Base-by-base conservation (phyloP, 2,888 invertebrate species). In the Pachymerium ferrugineum region DNA sequence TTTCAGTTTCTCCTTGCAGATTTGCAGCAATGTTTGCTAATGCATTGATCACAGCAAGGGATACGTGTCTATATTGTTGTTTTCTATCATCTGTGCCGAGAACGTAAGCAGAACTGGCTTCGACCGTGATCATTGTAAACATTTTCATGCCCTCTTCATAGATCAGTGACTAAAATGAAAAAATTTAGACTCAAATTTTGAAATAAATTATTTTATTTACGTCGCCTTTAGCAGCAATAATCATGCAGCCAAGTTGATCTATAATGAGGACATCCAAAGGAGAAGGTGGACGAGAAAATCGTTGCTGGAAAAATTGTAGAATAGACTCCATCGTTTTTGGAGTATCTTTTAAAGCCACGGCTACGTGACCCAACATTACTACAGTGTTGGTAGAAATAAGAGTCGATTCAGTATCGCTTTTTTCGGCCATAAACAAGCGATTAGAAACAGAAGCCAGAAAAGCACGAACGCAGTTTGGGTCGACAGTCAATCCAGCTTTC, bases 81-180 rank as follows among this genome's bases (percentile, higher is more conserved):
- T 87, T 86, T 76, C 88, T 87, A 74, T 88, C 88, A 70, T 87
- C 85, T 76, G 86, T 86, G 62, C 78, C 78, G 47, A 77, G 75
- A 1, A 87, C 86, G 78, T 91, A 90, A 0, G 89, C 88, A 76
- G 90, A 92, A 76, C 94, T 84, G 74, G 86, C 85, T 77, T 86
- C 85, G 12, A 97, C 91, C 0, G 95, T 95, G 79, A 97, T 95
- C 82, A 93, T 92, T 0, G 92, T 93, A 84, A 98, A 98, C 93
- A 98, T 95, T 80, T 93, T 89, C 97, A 99, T 96, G 76, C 99
- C 94, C 82, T 95, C 95, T 79, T 95, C 95, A 81, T 96, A 94
- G 22, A 89, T 86, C 78, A 86, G 82, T 1, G 84, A 81, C 86
- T 87, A 30, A 12, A 25, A 25, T 1, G 22, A 12, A 12, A 12